Conservation (phyloP, 53 echinoderm and acorn worm species). For the Echinometra lucunter region DNA sequence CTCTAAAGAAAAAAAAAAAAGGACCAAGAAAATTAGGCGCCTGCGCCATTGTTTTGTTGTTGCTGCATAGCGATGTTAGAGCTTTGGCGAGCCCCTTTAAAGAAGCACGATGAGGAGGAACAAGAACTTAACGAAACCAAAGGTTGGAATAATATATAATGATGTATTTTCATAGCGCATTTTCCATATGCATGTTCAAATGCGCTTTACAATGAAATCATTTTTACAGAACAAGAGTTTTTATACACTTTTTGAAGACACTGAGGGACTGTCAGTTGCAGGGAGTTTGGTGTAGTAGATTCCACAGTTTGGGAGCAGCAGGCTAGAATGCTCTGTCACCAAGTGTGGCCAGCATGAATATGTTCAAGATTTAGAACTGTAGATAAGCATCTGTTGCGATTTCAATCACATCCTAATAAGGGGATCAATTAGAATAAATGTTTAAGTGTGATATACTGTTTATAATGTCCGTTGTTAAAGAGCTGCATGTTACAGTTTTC, state of each 20-base stretch:
- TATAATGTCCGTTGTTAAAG: neutral
- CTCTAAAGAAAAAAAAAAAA: neutral
- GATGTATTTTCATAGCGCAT: too few relatives aligned
- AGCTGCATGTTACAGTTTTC: neutral
- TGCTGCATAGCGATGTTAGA: constrained; percentile 44
- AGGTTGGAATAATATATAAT: too few relatives aligned
- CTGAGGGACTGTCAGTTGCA: too few relatives aligned
- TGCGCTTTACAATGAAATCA: too few relatives aligned
- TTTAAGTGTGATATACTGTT: neutral
- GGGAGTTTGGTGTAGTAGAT: too few relatives aligned
- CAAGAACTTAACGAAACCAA: neutral
- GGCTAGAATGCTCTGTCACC: too few relatives aligned
- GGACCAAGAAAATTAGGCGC: constrained; percentile 41
- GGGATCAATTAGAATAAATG: neutral
- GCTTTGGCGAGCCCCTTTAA: neutral
- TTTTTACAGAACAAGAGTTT: too few relatives aligned
- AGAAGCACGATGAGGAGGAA: neutral
- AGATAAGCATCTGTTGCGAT: neutral
- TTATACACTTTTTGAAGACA: too few relatives aligned
- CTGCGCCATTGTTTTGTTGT: constrained; percentile 22
- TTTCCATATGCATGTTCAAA: too few relatives aligned
- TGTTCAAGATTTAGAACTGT: neutral
- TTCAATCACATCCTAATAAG: neutral
- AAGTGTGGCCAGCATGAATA: too few relatives aligned
- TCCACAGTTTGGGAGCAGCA: too few relatives aligned